Base-by-base conservation (phyloP, 2,797 vertebrate genomes). In the Avahi laniger region DNA sequence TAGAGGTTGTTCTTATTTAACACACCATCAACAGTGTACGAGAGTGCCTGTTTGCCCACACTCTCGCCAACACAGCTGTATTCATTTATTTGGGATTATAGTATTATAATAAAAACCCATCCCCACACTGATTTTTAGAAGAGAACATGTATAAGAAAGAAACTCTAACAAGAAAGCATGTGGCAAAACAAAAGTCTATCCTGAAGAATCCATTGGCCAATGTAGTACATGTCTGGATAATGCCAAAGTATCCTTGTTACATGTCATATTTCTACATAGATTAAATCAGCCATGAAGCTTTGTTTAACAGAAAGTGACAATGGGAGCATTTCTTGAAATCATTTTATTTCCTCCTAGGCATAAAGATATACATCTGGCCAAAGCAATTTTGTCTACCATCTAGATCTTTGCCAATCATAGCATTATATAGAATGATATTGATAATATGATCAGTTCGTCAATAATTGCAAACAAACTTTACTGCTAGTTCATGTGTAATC, bases 361-460 rank as follows among this genome's bases (percentile, higher is more conserved):
- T 91, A 91, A 89, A 90, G 69, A 69, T 91, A 79, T 26, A 75
- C n/a, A 22, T 83, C 54, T 93, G n/a, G 10, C 61, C 76, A 95
- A 86, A 75, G 89, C 20, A 79, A 95, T 86, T 96, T 93, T 91
- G 61, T 79, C 13, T 52, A 80, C 73, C 30, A 54, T 91, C 50
- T 94, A 33, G 15, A 78, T 90, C 46, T 96, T 95, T 94, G 50
- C 35, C 82, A 94, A 14, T 75, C 24, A 12, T 89, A 52, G 65
- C 50, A 86, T 89, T 91, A 69, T 81, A 41, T 26, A 69, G 57
- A 89, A 81, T 63, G 15, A 65, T 90, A 85, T 52, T 18, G 10
- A 57, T 57, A 57, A 65, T 93, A 79, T 70, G 24, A 78, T 67
- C 35, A 93, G 65, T 65, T 84, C 35, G 35, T 78, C n/a, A 33